phyloP scores from a whole-genome alignment of 2,113 vertebrate species.

The human (Homo sapiens) region GRCh38 chr12:105840501-105841000 shows the following conservation, averaged over 20 bases:
- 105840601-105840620: background rate
- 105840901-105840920: background rate
- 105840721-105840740: background rate
- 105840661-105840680: background rate
- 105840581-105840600: fast-evolving
- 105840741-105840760: background rate
- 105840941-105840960: background rate
- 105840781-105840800: background rate
- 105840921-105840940: background rate
- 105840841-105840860: background rate
- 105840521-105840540: background rate
- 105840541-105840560: background rate
- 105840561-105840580: background rate
- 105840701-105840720: background rate
- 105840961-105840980: too few relatives aligned
- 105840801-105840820: too few relatives aligned
- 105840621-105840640: background rate
- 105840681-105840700: background rate
- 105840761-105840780: background rate
- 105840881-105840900: background rate
- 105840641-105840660: background rate
- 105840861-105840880: too few relatives aligned
- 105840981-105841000: background rate
- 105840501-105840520: background rate
- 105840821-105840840: background rate